phyloP scores from a whole-genome alignment of 2,888 invertebrate genomes.

The Bibio marci region DNA sequence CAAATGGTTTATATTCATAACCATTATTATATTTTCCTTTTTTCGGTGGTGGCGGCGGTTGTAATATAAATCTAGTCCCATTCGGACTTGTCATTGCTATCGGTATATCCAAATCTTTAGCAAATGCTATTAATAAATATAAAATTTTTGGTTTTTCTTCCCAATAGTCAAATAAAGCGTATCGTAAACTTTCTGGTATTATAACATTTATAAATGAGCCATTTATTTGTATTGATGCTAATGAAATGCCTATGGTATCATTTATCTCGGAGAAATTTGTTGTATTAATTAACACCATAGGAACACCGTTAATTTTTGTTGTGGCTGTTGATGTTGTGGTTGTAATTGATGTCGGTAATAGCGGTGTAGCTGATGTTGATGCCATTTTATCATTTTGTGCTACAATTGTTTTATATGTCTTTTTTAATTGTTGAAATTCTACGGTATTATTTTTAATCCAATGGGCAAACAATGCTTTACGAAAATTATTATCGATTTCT shows the following conservation, averaged over 20 bases:
- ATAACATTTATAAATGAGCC: conserved; percentile 22
- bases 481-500: conserved; percentile 17
- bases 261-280: conserved; percentile 17
- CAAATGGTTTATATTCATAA: conserved; percentile 18
- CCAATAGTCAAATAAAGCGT: conserved; percentile 24
- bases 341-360: conserved; percentile 11
- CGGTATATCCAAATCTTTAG: conserved; percentile 23
- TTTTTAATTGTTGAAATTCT: conserved; percentile 20
- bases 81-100: conserved; percentile 20
- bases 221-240: conserved; percentile 20
- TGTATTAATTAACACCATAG: conserved; percentile 18
- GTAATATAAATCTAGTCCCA: conserved; percentile 20
- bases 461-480: conserved; percentile 23
- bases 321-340: no score
- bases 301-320: no score
- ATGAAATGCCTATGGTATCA: conserved; percentile 17
- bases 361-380: conserved; percentile 15
- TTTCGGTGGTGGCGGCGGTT: conserved; percentile 25
- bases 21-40: conserved; percentile 16
- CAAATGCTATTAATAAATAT: conserved; percentile 21
- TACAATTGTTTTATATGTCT: conserved; percentile 19
- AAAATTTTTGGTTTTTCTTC: conserved; percentile 20
- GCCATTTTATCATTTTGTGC: no score
- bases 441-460: conserved; percentile 23
- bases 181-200: conserved; percentile 22